A percentile compares a stretch with the other conserved stretches of the same genome.
These are phyloP conservation scores for Alouatta palliata DNA, from an alignment of 2,113 vertebrate species.

Conservation along the genomic window DNA sequence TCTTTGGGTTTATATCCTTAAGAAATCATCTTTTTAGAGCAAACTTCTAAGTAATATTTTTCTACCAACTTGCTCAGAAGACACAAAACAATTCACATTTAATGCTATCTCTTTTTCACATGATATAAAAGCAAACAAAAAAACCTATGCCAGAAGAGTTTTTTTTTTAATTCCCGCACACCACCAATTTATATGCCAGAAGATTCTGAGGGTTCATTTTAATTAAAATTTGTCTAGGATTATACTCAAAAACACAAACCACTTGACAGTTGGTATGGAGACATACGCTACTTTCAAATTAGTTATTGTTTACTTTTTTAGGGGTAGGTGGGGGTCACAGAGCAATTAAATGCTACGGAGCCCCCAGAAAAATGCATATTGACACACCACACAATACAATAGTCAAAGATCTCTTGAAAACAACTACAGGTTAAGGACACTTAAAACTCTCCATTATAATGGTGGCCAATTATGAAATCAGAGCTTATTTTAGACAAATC, in stretches of 20 bases:
- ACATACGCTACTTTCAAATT: background rate
- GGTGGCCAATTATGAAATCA: background rate
- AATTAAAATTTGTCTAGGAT: background rate
- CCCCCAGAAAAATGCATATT: background rate
- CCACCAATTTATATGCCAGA: background rate
- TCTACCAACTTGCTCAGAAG: background rate
- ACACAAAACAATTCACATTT: background rate
- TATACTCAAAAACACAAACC: background rate
- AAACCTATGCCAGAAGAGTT: background rate
- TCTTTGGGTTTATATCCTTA: background rate
- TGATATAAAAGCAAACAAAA: background rate
- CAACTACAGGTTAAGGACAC: background rate
- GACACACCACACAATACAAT: background rate
- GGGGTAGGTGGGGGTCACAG: background rate
- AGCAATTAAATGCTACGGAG: background rate
- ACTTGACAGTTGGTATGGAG: background rate
- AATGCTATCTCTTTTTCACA: background rate
- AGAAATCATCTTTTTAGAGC: constrained; percentile 11
- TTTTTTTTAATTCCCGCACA: too few species aligned
- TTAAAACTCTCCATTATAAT: background rate
- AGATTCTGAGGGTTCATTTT: background rate
- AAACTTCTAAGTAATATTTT: background rate
- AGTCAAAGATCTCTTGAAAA: background rate
- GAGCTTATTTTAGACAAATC: background rate
- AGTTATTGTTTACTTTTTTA: background rate